Evolutionary conservation across 92 coral and sea anemone genomes (phyloP), one percentile per base, ranked within the genome.

Genomic region (Epizoanthus fatuus): DNA sequence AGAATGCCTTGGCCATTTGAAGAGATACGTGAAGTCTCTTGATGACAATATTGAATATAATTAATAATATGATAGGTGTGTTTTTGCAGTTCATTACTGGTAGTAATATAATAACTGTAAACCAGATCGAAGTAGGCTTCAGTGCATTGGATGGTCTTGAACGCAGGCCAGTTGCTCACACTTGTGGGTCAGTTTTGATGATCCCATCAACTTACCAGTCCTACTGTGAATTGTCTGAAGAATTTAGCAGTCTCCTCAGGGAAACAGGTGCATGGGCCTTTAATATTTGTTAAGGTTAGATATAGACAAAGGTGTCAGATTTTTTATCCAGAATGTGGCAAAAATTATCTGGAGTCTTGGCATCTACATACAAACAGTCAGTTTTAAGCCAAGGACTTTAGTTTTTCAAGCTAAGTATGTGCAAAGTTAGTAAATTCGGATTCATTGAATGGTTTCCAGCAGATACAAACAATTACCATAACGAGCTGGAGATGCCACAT

Each of bases 21-120:
- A 63, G 37, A 17, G 69, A 37, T 63, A 16, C 17, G 69, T 63
- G 8, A 63, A 63, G 32, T 63, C 76, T 44, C 86, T 81, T 25
- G 79, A 82, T 65, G 79, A 82, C 13, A 32, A 19, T n/a, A n/a
- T n/a, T n/a, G n/a, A n/a, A n/a, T n/a, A n/a, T n/a, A n/a, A n/a
- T n/a, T n/a, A n/a, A n/a, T n/a, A n/a, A n/a, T 52, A 8, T 82
- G 42, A 15, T 82, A 9, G n/a, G 79, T 53, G 45, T 59, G 7
- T 82, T 82, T 22, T 65, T 82, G 25, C 86, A 68, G 74, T 82
- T 44, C 35, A 35, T 82, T n/a, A 81, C 75, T 56, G 77, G 86
- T 7, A 81, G 86, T 81, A 57, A 81, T 25, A 38, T 81, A 7
- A 68, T 81, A 4, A 20, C 15, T 68, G 62, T 65, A 57, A 59